phyloP scores from a whole-genome alignment of 2,113 vertebrate species.

The Oncorhynchus mykiss region DNA sequence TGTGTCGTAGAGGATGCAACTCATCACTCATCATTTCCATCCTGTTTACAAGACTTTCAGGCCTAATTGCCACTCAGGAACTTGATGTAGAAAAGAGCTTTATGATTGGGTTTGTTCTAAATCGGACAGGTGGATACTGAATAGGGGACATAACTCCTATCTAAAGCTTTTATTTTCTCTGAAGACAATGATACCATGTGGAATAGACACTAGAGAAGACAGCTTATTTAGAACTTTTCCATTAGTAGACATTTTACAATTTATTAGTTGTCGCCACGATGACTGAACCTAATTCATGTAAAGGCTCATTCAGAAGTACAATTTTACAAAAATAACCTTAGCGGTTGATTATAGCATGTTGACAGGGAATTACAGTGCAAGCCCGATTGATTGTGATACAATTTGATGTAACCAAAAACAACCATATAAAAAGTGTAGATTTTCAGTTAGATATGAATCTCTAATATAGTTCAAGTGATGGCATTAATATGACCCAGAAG shows the following conservation, averaged over 20 bases:
- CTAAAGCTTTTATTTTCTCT: neutral
- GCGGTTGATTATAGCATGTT: no score
- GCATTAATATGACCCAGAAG: neutral
- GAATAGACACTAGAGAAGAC: neutral
- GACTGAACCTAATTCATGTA: no score
- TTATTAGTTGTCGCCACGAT: no score
- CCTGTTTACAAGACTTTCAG: slow-evolving; percentile 76
- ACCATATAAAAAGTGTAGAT: neutral
- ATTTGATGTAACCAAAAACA: neutral
- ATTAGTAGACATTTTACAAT: neutral
- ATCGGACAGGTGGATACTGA: slow-evolving; percentile 51
- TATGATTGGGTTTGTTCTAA: slow-evolving; percentile 62
- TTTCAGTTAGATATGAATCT: neutral
- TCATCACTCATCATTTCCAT: slow-evolving; percentile 72
- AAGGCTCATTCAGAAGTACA: no score
- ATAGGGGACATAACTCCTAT: neutral
- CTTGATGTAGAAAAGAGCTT: slow-evolving; percentile 70
- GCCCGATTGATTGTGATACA: neutral
- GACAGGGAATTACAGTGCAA: neutral
- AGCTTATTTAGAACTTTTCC: slow-evolving; percentile 28
- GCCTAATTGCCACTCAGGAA: slow-evolving; percentile 72
- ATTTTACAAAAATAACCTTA: no score
- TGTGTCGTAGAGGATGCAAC: slow-evolving; percentile 74
- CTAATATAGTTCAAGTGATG: neutral
- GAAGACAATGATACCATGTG: neutral